Evolutionary conservation across 2,888 invertebrate species (phyloP).

Genomic region (Timandra comae): DNA sequence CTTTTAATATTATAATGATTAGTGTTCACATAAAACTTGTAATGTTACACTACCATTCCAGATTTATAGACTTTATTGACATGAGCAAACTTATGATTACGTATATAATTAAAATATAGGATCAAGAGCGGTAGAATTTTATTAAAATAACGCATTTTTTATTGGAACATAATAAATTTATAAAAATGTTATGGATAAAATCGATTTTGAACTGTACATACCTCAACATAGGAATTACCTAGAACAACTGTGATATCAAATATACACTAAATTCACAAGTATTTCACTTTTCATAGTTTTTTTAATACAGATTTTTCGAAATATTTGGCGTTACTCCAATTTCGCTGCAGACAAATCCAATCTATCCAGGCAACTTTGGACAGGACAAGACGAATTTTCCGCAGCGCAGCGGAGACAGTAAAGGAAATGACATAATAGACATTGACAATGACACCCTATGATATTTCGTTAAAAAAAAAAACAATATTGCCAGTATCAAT

Average conservation of each 20-base stretch:
- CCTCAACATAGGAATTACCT: neutral
- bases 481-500: too few species aligned
- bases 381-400: constrained; percentile 11
- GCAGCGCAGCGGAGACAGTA: constrained; percentile 25
- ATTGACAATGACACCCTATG: constrained; percentile 23
- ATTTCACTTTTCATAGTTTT: constrained; percentile 19
- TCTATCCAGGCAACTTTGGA: too few species aligned
- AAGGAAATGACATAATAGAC: constrained; percentile 12
- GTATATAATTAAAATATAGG: too few species aligned
- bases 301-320: constrained; percentile 23
- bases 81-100: too few species aligned
- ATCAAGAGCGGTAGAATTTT: too few species aligned
- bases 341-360: constrained; percentile 26
- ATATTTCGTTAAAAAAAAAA: too few species aligned
- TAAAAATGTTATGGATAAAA: neutral
- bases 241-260: neutral
- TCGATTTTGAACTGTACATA: neutral
- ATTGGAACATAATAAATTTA: too few species aligned
- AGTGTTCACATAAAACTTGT: too few species aligned
- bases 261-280: constrained; percentile 29
- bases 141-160: too few species aligned
- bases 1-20: too few species aligned
- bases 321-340: constrained; percentile 36
- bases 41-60: too few species aligned
- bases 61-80: too few species aligned